These are phyloP conservation scores for Eupithecia tripunctaria DNA, from an alignment of 2,888 invertebrate species.

Conservation along the genomic window DNA sequence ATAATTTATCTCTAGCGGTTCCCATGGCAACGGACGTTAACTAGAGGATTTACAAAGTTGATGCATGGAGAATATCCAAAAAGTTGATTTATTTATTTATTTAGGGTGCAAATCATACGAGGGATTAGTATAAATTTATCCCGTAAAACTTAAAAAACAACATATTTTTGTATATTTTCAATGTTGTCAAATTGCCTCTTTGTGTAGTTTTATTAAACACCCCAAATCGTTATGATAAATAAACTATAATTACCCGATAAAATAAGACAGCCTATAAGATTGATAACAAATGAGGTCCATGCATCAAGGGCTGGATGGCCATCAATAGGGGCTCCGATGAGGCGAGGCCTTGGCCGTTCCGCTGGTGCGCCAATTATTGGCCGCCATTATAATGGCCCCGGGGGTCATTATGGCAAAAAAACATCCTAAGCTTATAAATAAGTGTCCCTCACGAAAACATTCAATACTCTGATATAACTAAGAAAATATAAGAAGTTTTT, in stretches of 20 bases:
- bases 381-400: slow-evolving; percentile 45
- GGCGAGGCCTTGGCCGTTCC: slow-evolving; percentile 16
- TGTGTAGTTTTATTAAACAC: too few relatives aligned
- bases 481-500: neutral
- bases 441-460: neutral
- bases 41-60: too few relatives aligned
- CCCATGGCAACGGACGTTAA: too few relatives aligned
- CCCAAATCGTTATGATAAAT: too few relatives aligned
- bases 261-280: slow-evolving; percentile 18
- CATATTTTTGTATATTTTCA: too few relatives aligned
- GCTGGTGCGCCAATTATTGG: slow-evolving; percentile 65
- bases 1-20: too few relatives aligned
- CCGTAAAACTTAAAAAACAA: too few relatives aligned
- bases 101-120: too few relatives aligned
- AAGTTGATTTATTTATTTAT: too few relatives aligned
- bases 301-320: neutral
- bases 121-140: too few relatives aligned
- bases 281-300: slow-evolving; percentile 22
- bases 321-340: slow-evolving; percentile 11
- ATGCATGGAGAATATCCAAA: too few relatives aligned
- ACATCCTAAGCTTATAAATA: neutral
- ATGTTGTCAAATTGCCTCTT: too few relatives aligned
- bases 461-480: neutral
- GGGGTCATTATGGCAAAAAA: neutral
- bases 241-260: neutral